Base-by-base conservation (phyloP, 2,888 invertebrate genomes). In the Teleogryllus oceanicus region DNA sequence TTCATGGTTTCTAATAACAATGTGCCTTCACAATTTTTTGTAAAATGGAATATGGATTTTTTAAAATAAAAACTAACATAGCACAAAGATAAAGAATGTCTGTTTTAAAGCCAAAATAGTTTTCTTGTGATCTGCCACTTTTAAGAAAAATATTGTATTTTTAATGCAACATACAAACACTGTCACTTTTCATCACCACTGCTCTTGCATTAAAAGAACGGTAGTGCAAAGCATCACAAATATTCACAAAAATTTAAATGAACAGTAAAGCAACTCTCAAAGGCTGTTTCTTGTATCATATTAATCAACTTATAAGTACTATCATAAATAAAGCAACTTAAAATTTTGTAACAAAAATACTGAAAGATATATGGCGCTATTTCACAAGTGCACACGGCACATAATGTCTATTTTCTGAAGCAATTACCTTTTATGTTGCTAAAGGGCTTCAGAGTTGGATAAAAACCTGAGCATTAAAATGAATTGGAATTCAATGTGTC, bases 181-280 rank as follows among this genome's bases (percentile, higher is more conserved):
- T 37, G 37, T 37, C 37, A 37, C 37, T 37, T 37, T 37, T 37
- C 37, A 37, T 37, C 37, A 37, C 37, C 8, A 37, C 37, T 37
- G 37, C 37, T 37, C 37, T 37, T 37, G 37, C 8, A 90, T 90
- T 90, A 90, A 88, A 90, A 83, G 79, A 83, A 83, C 84, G 83
- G 82, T 81, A 85, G 37, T 37, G 37, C 84, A 84, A 84, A 78
- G 49, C 75, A 50, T 80, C 81, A 77, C 50, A 77, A 76, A 37
- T 8, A 37, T 8, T 37, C 37, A 37, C 37, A 37, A 37, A 37
- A 37, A 62, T 20, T 16, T 78, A 18, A n/a, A 16, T n/a, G 37
- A 78, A 74, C 51, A 37, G 24, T 75, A 76, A 82, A 81, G 82
- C 83, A 83, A 82, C 83, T 82, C 83, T 83, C 83, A 81, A 80